Percentiles rank a stretch among this genome's conserved stretches.
phyloP scores from a whole-genome alignment of 1,140 invertebrate genomes.

The Hyphantria cunea region DNA sequence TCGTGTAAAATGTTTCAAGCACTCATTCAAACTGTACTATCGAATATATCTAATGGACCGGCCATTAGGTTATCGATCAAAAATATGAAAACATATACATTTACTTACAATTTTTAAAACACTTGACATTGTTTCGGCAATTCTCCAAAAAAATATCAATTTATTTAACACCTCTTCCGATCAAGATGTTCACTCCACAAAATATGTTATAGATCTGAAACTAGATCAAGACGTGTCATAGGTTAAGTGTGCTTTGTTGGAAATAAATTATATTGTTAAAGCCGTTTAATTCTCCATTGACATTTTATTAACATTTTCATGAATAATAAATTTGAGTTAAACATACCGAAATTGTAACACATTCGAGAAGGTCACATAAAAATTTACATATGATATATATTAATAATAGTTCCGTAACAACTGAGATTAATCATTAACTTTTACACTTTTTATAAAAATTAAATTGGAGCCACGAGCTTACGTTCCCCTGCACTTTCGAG shows the following conservation, averaged over 20 bases:
- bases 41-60: no score
- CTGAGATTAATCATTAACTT: constrained; percentile 42
- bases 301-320: constrained; percentile 76
- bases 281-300: constrained; percentile 66
- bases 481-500: constrained; percentile 38
- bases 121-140: constrained; percentile 45
- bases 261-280: constrained; percentile 64
- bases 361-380: constrained; percentile 66
- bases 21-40: no score
- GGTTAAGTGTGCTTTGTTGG: constrained; percentile 55
- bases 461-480: constrained; percentile 16
- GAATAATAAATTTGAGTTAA: constrained; percentile 70
- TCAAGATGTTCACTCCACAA: constrained; percentile 59
- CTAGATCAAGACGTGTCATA: constrained; percentile 66
- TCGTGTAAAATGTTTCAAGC: no score
- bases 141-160: constrained; percentile 20
- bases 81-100: not conserved
- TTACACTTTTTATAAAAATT: constrained; percentile 36
- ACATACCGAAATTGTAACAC: constrained; percentile 73
- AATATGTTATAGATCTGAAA: constrained; percentile 67
- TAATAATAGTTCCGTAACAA: constrained; percentile 42
- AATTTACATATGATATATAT: constrained; percentile 69
- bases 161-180: constrained; percentile 40
- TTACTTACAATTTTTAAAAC: constrained; percentile 58
- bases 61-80: no score